Percentiles rank a stretch among this genome's conserved stretches.
These are phyloP conservation scores for Ictalurus punctatus DNA, from an alignment of 2,113 vertebrate species.

Conservation along the genomic window DNA sequence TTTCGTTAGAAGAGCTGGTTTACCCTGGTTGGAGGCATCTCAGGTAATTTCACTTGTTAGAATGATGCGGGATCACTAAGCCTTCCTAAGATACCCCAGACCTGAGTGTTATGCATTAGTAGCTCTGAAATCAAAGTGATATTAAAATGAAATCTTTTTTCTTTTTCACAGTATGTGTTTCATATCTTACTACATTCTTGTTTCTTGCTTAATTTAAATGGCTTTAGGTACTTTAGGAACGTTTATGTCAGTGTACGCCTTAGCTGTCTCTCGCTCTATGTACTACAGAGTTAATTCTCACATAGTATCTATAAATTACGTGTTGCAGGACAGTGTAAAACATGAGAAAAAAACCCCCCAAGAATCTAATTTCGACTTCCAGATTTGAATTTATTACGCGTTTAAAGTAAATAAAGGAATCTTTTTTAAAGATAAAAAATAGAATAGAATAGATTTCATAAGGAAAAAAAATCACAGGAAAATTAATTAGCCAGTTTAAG, in stretches of 20 bases:
- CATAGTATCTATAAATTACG: too few species aligned
- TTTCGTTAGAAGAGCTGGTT: not conserved
- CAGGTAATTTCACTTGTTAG: slow-evolving; percentile 4
- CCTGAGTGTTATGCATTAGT: not conserved
- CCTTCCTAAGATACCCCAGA: not conserved
- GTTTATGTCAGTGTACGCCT: not conserved
- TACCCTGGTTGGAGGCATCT: not conserved
- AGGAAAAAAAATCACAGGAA: not conserved
- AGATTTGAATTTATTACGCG: not conserved
- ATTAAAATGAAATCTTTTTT: not conserved
- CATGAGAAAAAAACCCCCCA: not conserved
- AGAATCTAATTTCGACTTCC: not conserved
- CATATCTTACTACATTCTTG: not conserved
- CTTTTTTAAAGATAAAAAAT: not conserved
- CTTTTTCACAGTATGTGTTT: not conserved
- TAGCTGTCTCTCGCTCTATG: not conserved
- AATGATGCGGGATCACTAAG: not conserved
- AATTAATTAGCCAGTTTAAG: not conserved
- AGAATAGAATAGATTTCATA: not conserved
- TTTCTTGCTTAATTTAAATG: not conserved
- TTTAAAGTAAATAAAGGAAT: not conserved
- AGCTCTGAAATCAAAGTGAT: not conserved
- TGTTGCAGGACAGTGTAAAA: not conserved
- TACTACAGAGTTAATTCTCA: too few species aligned
- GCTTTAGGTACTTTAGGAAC: not conserved